These are phyloP conservation scores for Megaustenia siamemsis DNA, from an alignment of 2,888 invertebrate genomes.

Conservation along the genomic window DNA sequence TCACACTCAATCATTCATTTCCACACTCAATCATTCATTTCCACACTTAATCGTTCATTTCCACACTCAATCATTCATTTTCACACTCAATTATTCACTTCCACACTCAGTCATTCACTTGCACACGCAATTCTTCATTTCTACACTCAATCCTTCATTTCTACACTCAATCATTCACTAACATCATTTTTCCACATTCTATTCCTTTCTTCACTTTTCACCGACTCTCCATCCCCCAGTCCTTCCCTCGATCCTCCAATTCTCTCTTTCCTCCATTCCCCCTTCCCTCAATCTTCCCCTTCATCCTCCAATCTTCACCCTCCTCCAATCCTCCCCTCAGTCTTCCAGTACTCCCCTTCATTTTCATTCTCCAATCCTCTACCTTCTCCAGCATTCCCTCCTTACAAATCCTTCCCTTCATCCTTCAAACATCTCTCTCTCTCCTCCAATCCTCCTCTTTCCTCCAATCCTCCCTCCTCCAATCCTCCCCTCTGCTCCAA, in stretches of 20 bases:
- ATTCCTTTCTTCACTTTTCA: not conserved
- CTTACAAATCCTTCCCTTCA: no score
- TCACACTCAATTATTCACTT: not conserved
- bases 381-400: no score
- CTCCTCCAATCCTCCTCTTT: no score
- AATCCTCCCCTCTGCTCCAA: no score
- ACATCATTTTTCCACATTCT: not conserved
- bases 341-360: no score
- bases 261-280: not conserved
- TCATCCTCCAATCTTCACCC: no score
- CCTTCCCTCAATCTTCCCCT: not conserved
- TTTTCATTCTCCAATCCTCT: no score
- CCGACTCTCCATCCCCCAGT: not conserved
- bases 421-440: no score
- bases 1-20: not conserved
- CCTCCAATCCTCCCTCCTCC: no score
- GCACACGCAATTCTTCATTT: not conserved
- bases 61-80: not conserved
- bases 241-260: not conserved
- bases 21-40: not conserved
- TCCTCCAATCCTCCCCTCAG: no score
- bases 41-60: not conserved
- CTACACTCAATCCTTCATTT: not conserved
- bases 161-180: not conserved
- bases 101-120: not conserved